Percentiles rank a stretch among this genome's conserved stretches.
Evolutionary conservation across 2,797 vertebrate genomes (phyloP).

Genomic region (Cryptoblepharus egeriae): DNA sequence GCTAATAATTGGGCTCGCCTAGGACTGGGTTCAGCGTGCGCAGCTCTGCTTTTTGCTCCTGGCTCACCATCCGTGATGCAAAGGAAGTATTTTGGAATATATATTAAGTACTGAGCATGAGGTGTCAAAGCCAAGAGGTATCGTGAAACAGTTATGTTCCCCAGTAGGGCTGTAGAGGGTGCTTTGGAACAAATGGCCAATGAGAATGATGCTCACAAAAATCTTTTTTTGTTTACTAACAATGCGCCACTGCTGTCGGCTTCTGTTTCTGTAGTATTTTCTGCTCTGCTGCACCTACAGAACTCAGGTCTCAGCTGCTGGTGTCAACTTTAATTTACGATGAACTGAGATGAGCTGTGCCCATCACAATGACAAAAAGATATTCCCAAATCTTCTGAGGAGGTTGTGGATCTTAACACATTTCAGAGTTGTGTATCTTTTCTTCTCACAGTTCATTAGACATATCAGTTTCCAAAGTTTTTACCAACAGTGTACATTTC

Average conservation of each 20-base stretch:
- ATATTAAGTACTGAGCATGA: conserved; percentile 61
- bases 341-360: conserved; percentile 50
- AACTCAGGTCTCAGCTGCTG: conserved; percentile 53
- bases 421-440: neutral
- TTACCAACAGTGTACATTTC: conserved; percentile 15
- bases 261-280: conserved; percentile 63
- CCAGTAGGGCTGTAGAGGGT: conserved; percentile 55
- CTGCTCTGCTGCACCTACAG: conserved; percentile 66
- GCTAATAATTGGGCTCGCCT: neutral
- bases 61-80: conserved; percentile 50
- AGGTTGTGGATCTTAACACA: conserved; percentile 51
- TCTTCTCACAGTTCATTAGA: conserved; percentile 50
- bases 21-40: conserved; percentile 12
- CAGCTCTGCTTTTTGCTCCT: conserved; percentile 11
- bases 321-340: conserved; percentile 62
- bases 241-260: conserved; percentile 55
- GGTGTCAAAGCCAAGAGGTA: conserved; percentile 58
- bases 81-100: conserved; percentile 41
- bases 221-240: conserved; percentile 67
- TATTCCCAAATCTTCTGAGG: conserved; percentile 58
- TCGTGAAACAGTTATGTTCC: conserved; percentile 61
- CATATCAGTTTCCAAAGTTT: conserved; percentile 44
- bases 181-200: conserved; percentile 64
- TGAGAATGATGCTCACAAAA: conserved; percentile 52
- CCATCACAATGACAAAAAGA: conserved; percentile 58